Evolutionary conservation across 2,797 vertebrate species (phyloP), one percentile per base, ranked within the genome.

Genomic region (Lutjanus campechanus): DNA sequence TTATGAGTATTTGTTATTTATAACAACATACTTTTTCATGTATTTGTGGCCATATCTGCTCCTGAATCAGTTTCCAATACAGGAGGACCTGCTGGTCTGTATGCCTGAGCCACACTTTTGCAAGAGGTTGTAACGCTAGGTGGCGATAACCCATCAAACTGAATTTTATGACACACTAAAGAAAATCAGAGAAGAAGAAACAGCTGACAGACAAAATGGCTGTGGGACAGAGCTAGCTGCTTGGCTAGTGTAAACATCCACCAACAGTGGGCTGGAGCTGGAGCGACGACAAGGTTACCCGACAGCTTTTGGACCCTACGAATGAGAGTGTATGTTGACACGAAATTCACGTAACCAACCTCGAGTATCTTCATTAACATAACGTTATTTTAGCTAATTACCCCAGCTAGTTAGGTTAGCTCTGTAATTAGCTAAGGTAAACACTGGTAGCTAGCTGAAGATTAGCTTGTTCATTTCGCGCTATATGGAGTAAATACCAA

Each of bases 241-340:
- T 29, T n/a, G 59, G 74, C 85, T 85, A 84, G 78, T 86, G 88
- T 92, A 91, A 92, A 93, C 84, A 86, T 64, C 46, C 46, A 65
- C 53, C 63, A 43, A 44, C 25, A 61, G 56, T 19, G 69, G 36
- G 36, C 81, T 25, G 82, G 60, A 87, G 73, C 81, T 36, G 89
- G 77, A 76, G 22, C 61, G 61, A 82, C 55, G 69, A 88, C 19
- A 83, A 72, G 61, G 43, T 69, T 68, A 69, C 47, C 36, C 12
- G 49, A 76, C 19, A 64, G 5, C 11, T 17, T 66, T 43, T 55
- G 41, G 4, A 76, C 61, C 47, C 58, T 41, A 53, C 64, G 81
- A 79, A 84, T 88, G 69, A 84, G 43, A 61, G 43, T 77, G 81
- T 91, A 87, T 44, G 88, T 86, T 62, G 11, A 67, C 61, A 80